Evolutionary conservation across 2,113 vertebrate species (phyloP).

Genomic region (Solenodon paradoxus): DNA sequence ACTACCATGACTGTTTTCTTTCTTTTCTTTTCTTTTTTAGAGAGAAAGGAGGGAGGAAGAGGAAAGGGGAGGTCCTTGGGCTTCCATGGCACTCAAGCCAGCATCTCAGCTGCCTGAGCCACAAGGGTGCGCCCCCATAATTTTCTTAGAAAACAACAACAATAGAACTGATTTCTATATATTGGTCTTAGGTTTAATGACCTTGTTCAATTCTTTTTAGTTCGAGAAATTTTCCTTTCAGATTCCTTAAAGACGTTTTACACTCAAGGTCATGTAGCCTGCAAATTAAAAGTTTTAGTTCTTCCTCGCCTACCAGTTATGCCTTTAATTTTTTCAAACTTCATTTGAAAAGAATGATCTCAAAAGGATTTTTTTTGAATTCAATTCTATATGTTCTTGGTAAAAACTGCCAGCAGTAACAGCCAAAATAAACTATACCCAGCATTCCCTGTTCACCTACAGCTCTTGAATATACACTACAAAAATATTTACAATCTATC

Average conservation of each 20-base stretch:
- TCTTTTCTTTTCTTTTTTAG: background rate
- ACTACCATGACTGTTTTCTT: background rate
- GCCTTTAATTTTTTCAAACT: background rate
- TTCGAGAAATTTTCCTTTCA: background rate
- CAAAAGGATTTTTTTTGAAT: background rate
- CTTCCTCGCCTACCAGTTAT: background rate
- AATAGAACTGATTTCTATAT: background rate
- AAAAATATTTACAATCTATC: background rate
- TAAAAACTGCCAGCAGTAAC: background rate
- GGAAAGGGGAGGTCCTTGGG: too few species aligned
- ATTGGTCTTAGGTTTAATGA: background rate
- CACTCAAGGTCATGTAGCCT: background rate
- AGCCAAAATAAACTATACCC: background rate
- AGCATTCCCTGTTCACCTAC: background rate
- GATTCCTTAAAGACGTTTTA: background rate
- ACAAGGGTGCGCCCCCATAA: too few species aligned
- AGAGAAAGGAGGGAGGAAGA: too few species aligned
- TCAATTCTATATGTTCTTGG: background rate
- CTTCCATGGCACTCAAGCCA: too few species aligned
- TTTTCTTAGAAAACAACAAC: too few species aligned
- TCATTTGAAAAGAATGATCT: background rate
- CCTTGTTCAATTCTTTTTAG: background rate
- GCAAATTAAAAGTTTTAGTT: background rate
- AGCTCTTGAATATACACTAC: background rate
- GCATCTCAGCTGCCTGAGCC: too few species aligned